Conservation (phyloP, 2,797 vertebrate species). For the Schizopygopsis pylzovi region DNA sequence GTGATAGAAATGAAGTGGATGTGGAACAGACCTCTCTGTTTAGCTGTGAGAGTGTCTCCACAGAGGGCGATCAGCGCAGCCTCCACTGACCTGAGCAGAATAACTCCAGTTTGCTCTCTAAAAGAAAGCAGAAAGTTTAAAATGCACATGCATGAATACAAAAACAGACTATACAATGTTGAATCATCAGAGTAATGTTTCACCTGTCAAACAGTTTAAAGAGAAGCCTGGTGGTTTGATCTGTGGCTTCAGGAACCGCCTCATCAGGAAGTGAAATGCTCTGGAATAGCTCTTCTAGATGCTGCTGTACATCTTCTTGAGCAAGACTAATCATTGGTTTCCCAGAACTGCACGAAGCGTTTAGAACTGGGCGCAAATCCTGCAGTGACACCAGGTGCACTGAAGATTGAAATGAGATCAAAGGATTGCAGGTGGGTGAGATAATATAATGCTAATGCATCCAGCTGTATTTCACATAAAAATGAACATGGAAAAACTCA, state of each 20-base stretch:
- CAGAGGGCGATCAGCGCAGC: slow-evolving; percentile 80
- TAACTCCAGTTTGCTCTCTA: slow-evolving; percentile 65
- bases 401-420: slow-evolving; percentile 46
- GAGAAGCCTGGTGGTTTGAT: slow-evolving; percentile 74
- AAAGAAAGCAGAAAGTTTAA: slow-evolving; percentile 24
- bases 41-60: slow-evolving; percentile 77
- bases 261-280: slow-evolving; percentile 64
- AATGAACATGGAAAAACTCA: slow-evolving; percentile 69
- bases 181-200: slow-evolving; percentile 41
- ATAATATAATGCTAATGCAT: neutral
- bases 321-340: slow-evolving; percentile 61
- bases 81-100: slow-evolving; percentile 73
- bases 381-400: slow-evolving; percentile 71
- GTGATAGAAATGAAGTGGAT: neutral
- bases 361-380: slow-evolving; percentile 64
- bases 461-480: neutral
- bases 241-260: slow-evolving; percentile 65
- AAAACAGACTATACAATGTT: neutral
- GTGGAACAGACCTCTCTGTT: slow-evolving; percentile 79
- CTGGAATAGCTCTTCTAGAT: slow-evolving; percentile 78
- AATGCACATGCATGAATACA: neutral
- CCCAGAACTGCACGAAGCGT: slow-evolving; percentile 25
- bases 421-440: neutral
- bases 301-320: slow-evolving; percentile 69
- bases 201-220: slow-evolving; percentile 81